Percentiles rank a stretch among this genome's conserved stretches.
Conservation (phyloP, 1,140 invertebrate genomes). For the Drosophila aff. region DNA sequence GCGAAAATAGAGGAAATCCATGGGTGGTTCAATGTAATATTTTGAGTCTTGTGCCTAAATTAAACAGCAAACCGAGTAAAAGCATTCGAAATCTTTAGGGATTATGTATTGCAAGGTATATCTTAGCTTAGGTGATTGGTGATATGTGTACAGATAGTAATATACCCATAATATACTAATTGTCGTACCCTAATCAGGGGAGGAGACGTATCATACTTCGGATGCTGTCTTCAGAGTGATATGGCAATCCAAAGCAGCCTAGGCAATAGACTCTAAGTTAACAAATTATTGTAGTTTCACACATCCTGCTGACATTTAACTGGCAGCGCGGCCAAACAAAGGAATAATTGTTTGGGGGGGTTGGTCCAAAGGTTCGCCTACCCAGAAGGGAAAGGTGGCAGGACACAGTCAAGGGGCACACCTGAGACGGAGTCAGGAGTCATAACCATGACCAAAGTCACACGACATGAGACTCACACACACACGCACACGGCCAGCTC, state of each 20-base stretch:
- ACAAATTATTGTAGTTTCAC: slow-evolving; percentile 69
- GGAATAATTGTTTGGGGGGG: slow-evolving; percentile 33
- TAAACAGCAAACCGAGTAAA: neutral
- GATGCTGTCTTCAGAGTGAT: neutral
- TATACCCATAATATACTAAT: neutral
- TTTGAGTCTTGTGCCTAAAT: neutral
- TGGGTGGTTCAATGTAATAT: neutral
- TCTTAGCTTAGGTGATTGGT: no score
- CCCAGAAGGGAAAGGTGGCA: slow-evolving; percentile 6
- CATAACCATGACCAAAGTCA: slow-evolving; percentile 82
- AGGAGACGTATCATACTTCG: neutral
- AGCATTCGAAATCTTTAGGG: neutral
- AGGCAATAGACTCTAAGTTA: slow-evolving; percentile 23
- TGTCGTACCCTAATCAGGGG: neutral
- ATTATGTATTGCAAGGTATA: no score
- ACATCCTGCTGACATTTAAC: slow-evolving; percentile 75
- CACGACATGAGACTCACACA: slow-evolving; percentile 56
- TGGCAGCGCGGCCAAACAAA: slow-evolving; percentile 68
- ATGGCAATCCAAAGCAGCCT: neutral
- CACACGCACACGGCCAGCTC: slow-evolving; percentile 47
- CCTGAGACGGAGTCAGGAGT: slow-evolving; percentile 54
- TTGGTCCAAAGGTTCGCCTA: neutral
- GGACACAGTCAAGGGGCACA: slow-evolving; percentile 43
- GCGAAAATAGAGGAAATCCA: neutral
- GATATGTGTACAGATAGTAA: neutral